Evolutionary conservation across 2,888 invertebrate species (phyloP), one percentile per base, ranked within the genome.

Genomic region (Conomelus anceps): DNA sequence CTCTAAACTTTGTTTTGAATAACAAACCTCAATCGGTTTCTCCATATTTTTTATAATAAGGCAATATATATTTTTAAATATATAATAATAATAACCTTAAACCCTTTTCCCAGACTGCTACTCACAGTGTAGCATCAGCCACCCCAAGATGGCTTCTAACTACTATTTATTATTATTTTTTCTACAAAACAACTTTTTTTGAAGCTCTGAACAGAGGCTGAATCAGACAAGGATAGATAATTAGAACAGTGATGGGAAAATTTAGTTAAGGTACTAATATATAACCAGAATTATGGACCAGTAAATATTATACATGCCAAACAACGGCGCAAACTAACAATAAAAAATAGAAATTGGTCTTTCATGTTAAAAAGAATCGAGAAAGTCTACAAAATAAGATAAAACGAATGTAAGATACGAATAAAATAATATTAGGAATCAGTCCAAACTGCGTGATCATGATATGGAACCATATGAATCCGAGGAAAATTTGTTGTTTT

Each of bases 1-100:
- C 86, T 86, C 86, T 86, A 86, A 86, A 86, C 26, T 86, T 29
- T 86, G 86, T 86, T 86, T 86, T 86, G 29, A 86, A 86, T 86
- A 86, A 23, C 86, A 86, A 26, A 86, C 86, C 86, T 86, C 24
- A n/a, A 86, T 26, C n/a, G 86, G 85, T 86, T 86, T 86, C 86
- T 86, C 24, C 24, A 86, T 23, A 23, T 86, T 86, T 86, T 86
- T 23, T 26, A 86, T 86, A 86, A 86, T 86, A 86, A 86, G 86
- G 86, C 86, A 86, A 86, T 86, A 86, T 86, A 86, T 86, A 23
- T 86, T 24, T 86, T 86, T 26, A 26, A 86, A 86, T 26, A 26
- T 86, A 23, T 86, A 23, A 86, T 23, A 26, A 86, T 86, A 26
- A 86, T 86, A 86, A 26, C 86, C 86, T 86, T 86, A 86, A 86